A percentile compares a stretch with the other conserved stretches of the same genome.
Conservation (phyloP, 1,140 invertebrate species). For the Tetraneura akinire region DNA sequence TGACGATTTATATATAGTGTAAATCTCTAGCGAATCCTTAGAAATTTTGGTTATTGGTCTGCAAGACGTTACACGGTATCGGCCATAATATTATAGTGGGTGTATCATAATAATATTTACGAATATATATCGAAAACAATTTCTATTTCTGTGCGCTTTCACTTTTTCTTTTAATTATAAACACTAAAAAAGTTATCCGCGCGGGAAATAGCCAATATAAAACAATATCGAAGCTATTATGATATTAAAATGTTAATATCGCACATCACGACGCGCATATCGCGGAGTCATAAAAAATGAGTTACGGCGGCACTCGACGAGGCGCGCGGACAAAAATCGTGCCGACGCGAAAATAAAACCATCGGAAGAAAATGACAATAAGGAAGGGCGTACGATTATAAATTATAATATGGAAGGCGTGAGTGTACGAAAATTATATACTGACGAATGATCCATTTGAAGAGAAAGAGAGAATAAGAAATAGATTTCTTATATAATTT, state of each 20-base stretch:
- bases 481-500: background rate
- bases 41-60: background rate
- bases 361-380: conserved; percentile 29
- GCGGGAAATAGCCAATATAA: background rate
- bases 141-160: background rate
- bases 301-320: background rate
- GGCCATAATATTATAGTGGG: background rate
- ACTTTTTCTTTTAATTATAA: background rate
- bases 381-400: conserved; percentile 6
- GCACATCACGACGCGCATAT: background rate
- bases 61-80: too few relatives aligned
- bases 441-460: background rate
- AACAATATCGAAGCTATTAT: background rate
- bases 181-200: background rate
- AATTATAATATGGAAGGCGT: background rate
- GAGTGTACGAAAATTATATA: background rate
- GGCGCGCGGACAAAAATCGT: conserved; percentile 18
- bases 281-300: background rate
- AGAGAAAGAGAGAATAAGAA: conserved; percentile 2
- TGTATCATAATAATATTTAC: background rate
- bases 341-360: background rate
- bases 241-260: too few relatives aligned
- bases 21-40: too few relatives aligned
- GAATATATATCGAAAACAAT: background rate
- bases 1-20: too few relatives aligned